phyloP scores from a whole-genome alignment of 2,888 invertebrate species.

The Epinotia nisella region DNA sequence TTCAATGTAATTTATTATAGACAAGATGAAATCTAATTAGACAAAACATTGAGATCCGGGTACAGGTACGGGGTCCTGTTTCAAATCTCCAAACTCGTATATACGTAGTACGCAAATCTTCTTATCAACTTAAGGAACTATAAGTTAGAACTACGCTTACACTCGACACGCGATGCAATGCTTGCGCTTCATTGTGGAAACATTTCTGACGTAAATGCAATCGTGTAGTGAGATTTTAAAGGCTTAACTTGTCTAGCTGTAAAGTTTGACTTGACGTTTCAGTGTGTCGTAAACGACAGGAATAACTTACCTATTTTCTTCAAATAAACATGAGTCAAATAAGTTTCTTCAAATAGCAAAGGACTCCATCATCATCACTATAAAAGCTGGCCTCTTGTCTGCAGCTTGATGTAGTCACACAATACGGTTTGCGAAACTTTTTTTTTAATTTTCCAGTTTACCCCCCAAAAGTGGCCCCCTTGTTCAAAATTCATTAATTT shows the following conservation, averaged over 20 bases:
- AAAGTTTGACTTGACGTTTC: not conserved
- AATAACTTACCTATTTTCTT: too few relatives aligned
- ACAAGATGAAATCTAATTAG: constrained; percentile 11
- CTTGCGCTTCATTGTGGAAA: constrained; percentile 17
- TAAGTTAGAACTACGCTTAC: constrained; percentile 48
- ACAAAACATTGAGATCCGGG: not conserved
- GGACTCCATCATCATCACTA: too few relatives aligned
- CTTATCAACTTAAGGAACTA: constrained; percentile 50
- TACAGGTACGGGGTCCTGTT: constrained; percentile 18
- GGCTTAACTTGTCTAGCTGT: constrained; percentile 1
- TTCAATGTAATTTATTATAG: too few relatives aligned
- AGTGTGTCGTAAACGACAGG: too few relatives aligned
- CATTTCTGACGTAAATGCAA: constrained; percentile 28
- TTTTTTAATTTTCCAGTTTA: too few relatives aligned
- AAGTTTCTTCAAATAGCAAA: too few relatives aligned
- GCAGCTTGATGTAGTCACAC: too few relatives aligned
- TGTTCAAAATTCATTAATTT: too few relatives aligned
- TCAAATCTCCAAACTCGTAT: constrained; percentile 13
- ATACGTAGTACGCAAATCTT: constrained; percentile 52
- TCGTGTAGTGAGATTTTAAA: constrained; percentile 11
- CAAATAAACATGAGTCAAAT: too few relatives aligned
- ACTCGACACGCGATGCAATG: constrained; percentile 30
- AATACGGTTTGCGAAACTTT: too few relatives aligned
- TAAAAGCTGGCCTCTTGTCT: too few relatives aligned
- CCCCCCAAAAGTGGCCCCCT: too few relatives aligned